Evolutionary conservation across 2,797 vertebrate species (phyloP).

Genomic region (Falco columbarius): DNA sequence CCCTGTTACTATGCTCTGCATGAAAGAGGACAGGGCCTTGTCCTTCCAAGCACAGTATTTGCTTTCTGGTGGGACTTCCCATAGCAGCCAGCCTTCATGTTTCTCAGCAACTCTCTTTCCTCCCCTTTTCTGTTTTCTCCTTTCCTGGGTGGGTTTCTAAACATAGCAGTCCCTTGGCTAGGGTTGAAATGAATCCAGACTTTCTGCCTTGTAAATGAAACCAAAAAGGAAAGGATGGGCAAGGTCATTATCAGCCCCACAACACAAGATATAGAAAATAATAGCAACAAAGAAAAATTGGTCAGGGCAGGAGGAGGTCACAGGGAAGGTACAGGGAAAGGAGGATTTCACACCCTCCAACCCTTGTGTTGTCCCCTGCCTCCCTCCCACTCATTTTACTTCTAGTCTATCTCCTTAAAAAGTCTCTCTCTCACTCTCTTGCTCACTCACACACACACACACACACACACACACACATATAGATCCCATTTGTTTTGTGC

Average conservation of each 20-base stretch:
- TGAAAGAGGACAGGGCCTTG: neutral
- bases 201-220: slow-evolving; percentile 39
- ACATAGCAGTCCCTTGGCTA: slow-evolving; percentile 36
- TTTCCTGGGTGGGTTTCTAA: slow-evolving; percentile 47
- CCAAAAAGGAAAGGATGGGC: slow-evolving; percentile 21
- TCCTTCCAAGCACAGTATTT: neutral
- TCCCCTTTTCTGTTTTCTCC: slow-evolving; percentile 16
- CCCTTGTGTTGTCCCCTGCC: neutral
- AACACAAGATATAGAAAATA: slow-evolving; percentile 57
- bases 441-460: neutral
- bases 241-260: slow-evolving; percentile 43
- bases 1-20: neutral
- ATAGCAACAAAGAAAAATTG: slow-evolving; percentile 57
- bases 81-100: neutral
- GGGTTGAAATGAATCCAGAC: slow-evolving; percentile 48
- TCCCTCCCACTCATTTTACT: slow-evolving; percentile 7
- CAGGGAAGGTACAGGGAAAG: neutral
- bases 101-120: slow-evolving; percentile 11
- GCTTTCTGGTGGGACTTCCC: neutral
- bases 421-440: neutral
- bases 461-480: neutral
- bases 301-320: slow-evolving; percentile 3
- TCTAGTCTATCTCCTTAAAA: slow-evolving; percentile 29
- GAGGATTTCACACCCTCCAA: neutral
- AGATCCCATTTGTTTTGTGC: slow-evolving; percentile 60